These are phyloP conservation scores for Trialeurodes vaporariorum DNA, from an alignment of 1,140 invertebrate genomes.

Conservation along the genomic window DNA sequence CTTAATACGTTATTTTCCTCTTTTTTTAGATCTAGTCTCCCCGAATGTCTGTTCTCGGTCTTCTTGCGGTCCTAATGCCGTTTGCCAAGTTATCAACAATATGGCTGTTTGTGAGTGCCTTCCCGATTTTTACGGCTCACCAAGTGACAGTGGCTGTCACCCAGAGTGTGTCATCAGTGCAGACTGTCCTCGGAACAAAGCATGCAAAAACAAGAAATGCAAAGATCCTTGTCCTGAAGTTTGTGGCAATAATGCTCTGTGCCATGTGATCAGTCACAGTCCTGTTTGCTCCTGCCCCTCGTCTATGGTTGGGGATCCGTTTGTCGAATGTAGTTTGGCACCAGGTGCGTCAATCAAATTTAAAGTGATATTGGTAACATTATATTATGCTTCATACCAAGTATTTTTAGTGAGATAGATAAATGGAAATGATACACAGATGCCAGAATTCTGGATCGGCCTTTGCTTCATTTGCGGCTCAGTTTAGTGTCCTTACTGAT, in stretches of 20 bases:
- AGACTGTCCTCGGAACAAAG: constrained; percentile 56
- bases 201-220: constrained; percentile 60
- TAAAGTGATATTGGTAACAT: too few species aligned
- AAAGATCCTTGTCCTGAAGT: constrained; percentile 58
- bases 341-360: constrained; percentile 35
- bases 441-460: not conserved
- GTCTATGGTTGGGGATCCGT: constrained; percentile 60
- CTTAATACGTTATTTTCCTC: too few species aligned
- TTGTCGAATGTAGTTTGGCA: constrained; percentile 48
- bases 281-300: constrained; percentile 64
- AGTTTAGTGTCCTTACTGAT: not conserved
- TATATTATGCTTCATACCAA: too few species aligned
- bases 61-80: constrained; percentile 59
- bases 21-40: constrained; percentile 7
- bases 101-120: constrained; percentile 60
- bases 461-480: not conserved
- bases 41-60: constrained; percentile 52
- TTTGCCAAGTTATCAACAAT: constrained; percentile 43
- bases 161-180: constrained; percentile 63
- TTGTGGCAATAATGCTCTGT: constrained; percentile 53
- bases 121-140: constrained; percentile 47
- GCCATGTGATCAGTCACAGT: constrained; percentile 63
- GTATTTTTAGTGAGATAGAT: not conserved
- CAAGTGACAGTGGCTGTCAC: constrained; percentile 45
- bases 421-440: not conserved